phyloP scores from a whole-genome alignment of 2,888 invertebrate species.

The Protophormia terraenovae region DNA sequence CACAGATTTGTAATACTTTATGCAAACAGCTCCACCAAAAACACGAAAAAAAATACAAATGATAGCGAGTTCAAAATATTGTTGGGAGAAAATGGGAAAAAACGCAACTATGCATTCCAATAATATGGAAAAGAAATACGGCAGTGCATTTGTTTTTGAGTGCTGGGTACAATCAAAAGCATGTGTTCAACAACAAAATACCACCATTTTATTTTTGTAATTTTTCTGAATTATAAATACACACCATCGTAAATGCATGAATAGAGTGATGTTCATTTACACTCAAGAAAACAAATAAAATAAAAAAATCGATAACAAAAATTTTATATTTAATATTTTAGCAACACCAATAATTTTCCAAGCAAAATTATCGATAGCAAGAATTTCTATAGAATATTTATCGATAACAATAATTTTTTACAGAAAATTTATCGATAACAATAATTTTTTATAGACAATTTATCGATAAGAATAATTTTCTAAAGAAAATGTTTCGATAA shows the following conservation, averaged over 20 bases:
- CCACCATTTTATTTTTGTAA: background rate
- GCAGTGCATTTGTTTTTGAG: background rate
- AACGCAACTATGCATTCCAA: background rate
- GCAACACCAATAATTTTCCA: no score
- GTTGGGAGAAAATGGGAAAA: background rate
- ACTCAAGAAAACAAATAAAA: background rate
- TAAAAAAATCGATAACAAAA: no score
- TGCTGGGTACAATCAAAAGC: conserved; percentile 28
- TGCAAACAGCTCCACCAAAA: conserved; percentile 19
- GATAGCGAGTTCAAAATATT: background rate
- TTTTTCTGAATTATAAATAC: conserved; percentile 4
- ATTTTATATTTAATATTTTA: no score
- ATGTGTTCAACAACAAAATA: conserved; percentile 25
- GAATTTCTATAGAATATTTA: background rate
- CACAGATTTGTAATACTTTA: conserved; percentile 59
- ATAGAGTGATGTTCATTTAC: background rate
- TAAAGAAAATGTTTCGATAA: no score
- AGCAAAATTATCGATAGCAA: no score
- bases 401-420: background rate
- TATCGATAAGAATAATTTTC: no score
- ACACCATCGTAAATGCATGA: background rate
- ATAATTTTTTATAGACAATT: background rate
- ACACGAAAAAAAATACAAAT: background rate
- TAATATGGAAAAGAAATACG: background rate
- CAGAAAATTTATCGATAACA: background rate